Percentiles rank a stretch among this genome's conserved stretches.
Evolutionary conservation across 2,113 vertebrate genomes (phyloP).

Genomic region (Fulmarus glacialis): DNA sequence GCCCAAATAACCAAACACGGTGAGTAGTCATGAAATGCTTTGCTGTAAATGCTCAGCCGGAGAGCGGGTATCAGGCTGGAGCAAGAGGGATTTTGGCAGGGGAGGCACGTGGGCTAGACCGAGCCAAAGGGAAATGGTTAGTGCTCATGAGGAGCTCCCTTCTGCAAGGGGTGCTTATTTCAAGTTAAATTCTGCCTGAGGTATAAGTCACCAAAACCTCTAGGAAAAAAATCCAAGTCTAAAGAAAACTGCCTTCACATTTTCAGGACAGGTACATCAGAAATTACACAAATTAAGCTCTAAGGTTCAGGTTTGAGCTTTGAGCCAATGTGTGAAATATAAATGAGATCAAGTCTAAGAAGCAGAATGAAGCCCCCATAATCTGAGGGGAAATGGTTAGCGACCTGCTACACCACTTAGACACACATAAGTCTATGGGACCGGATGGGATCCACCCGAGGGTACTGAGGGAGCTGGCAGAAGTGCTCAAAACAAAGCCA

Average conservation of each 20-base stretch:
- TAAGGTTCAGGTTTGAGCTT: neutral
- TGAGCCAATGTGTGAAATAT: neutral
- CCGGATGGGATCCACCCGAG: too few relatives aligned
- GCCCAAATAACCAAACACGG: neutral
- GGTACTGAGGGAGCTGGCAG: too few relatives aligned
- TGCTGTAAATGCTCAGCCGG: neutral
- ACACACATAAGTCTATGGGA: too few relatives aligned
- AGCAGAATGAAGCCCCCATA: neutral
- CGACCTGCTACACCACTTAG: too few relatives aligned
- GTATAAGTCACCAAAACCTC: neutral
- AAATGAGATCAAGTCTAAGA: neutral
- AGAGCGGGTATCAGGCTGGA: rapidly evolving
- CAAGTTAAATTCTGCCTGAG: neutral
- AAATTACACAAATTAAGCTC: neutral
- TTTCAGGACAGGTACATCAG: neutral
- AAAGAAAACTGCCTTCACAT: neutral
- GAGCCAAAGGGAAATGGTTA: neutral
- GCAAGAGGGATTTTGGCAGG: neutral
- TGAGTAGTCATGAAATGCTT: rapidly evolving
- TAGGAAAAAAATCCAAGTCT: neutral
- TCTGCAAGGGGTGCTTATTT: neutral
- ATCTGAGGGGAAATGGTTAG: too few relatives aligned
- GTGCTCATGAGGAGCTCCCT: neutral
- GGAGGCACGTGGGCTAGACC: rapidly evolving
- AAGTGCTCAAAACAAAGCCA: too few relatives aligned